Evolutionary conservation across 2,113 vertebrate species (phyloP).

Genomic region (Ovibos moschatus): DNA sequence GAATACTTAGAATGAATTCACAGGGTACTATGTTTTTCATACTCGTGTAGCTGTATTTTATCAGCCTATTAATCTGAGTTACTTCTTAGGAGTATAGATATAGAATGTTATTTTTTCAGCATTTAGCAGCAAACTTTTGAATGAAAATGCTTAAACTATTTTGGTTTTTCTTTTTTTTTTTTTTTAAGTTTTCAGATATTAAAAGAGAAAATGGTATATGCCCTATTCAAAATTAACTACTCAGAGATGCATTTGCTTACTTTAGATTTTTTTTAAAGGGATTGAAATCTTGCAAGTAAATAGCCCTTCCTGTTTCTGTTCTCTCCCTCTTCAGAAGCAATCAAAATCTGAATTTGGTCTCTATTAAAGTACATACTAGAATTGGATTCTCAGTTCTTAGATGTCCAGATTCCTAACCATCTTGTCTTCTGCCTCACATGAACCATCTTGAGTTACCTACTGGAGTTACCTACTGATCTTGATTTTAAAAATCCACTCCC

Average conservation of each 20-base stretch:
- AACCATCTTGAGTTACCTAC: background rate
- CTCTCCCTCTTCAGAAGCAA: background rate
- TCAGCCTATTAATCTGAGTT: background rate
- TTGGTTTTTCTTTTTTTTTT: background rate
- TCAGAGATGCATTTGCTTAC: background rate
- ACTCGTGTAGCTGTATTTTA: background rate
- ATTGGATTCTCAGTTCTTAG: background rate
- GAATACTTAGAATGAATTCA: slow-evolving; percentile 15
- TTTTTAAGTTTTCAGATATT: background rate
- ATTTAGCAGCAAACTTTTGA: background rate
- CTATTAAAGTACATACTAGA: background rate
- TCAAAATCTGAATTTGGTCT: background rate
- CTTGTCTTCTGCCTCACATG: background rate
- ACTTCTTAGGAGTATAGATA: background rate
- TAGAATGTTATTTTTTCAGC: background rate
- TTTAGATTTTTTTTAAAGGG: background rate
- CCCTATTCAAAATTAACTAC: background rate
- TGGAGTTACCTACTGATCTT: background rate
- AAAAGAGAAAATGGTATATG: background rate
- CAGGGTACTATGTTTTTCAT: background rate
- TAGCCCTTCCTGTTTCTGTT: background rate
- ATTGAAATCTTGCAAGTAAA: background rate
- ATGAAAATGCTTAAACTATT: background rate
- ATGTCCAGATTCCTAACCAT: background rate
- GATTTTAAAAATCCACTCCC: background rate